These are phyloP conservation scores for Gambusia yucatana DNA, from an alignment of 2,797 vertebrate genomes.

Conservation along the genomic window DNA sequence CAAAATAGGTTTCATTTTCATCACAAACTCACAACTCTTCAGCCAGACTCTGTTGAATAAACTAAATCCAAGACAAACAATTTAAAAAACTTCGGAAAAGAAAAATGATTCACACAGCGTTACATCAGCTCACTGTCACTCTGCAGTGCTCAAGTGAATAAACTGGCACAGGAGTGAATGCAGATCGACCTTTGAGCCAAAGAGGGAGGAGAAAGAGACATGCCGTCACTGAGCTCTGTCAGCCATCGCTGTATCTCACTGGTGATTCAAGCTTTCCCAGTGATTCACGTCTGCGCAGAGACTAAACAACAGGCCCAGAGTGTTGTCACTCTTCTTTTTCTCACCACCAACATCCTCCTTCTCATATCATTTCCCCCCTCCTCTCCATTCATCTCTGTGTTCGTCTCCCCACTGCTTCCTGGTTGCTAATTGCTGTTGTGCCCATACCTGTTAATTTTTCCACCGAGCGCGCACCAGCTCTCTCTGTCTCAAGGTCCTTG, in stretches of 20 bases:
- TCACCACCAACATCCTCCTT: constrained; percentile 45
- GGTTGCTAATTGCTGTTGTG: constrained; percentile 65
- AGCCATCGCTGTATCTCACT: constrained; percentile 59
- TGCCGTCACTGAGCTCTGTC: constrained; percentile 77
- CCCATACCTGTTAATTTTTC: constrained; percentile 53
- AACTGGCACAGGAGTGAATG: constrained; percentile 19
- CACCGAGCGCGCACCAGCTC: constrained; percentile 44
- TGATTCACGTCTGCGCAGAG: constrained; percentile 78
- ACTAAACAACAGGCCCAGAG: constrained; percentile 38
- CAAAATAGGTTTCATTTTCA: not conserved
- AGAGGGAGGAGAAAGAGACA: constrained; percentile 75
- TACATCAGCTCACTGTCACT: constrained; percentile 36
- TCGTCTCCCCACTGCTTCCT: constrained; percentile 64
- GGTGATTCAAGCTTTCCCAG: constrained; percentile 78
- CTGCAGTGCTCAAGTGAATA: constrained; percentile 15
- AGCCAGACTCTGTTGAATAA: not conserved
- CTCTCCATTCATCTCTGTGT: constrained; percentile 66
- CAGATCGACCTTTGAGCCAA: constrained; percentile 55
- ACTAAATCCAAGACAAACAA: not conserved
- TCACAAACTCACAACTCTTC: not conserved
- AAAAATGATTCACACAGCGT: not conserved
- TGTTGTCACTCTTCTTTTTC: constrained; percentile 48
- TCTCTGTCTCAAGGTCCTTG: constrained; percentile 47
- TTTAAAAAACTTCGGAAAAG: not conserved
- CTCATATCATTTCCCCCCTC: constrained; percentile 57